These are phyloP conservation scores for Ptychoptera contaminata DNA, from an alignment of 2,888 invertebrate genomes.

Conservation along the genomic window DNA sequence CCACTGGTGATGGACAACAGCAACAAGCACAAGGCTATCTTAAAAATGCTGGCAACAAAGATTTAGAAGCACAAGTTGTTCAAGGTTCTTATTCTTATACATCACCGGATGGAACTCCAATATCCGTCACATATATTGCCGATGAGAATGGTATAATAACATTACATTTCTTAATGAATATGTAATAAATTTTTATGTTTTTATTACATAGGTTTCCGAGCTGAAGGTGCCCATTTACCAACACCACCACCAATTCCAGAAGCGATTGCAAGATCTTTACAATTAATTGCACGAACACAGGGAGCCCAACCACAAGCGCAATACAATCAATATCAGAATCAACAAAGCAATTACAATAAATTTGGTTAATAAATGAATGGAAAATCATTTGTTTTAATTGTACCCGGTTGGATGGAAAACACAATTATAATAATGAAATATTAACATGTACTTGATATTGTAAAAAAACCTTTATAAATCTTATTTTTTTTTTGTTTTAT, in stretches of 20 bases:
- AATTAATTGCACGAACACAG: constrained; percentile 21
- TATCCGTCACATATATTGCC: constrained; percentile 52
- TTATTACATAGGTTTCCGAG: constrained; percentile 25
- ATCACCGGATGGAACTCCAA: constrained; percentile 55
- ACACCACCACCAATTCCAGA: constrained; percentile 25
- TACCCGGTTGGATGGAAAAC: too few relatives aligned
- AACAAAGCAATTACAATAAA: neutral
- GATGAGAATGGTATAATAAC: constrained; percentile 49
- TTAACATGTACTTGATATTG: too few relatives aligned
- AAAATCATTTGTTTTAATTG: too few relatives aligned
- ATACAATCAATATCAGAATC: neutral
- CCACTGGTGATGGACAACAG: constrained; percentile 62
- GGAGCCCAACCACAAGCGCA: constrained; percentile 15
- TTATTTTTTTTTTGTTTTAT: too few relatives aligned
- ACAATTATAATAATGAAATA: too few relatives aligned
- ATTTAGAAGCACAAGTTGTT: constrained; percentile 53
- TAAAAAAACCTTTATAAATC: too few relatives aligned
- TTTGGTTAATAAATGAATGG: too few relatives aligned
- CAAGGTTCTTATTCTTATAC: constrained; percentile 63
- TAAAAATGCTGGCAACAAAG: constrained; percentile 51
- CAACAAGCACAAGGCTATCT: constrained; percentile 63
- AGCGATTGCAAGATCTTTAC: constrained; percentile 22
- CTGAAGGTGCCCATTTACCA: constrained; percentile 29
- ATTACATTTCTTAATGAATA: neutral
- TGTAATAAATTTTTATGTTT: too few relatives aligned